Conservation (phyloP, 2,113 vertebrate species). For the Trinectes maculatus region DNA sequence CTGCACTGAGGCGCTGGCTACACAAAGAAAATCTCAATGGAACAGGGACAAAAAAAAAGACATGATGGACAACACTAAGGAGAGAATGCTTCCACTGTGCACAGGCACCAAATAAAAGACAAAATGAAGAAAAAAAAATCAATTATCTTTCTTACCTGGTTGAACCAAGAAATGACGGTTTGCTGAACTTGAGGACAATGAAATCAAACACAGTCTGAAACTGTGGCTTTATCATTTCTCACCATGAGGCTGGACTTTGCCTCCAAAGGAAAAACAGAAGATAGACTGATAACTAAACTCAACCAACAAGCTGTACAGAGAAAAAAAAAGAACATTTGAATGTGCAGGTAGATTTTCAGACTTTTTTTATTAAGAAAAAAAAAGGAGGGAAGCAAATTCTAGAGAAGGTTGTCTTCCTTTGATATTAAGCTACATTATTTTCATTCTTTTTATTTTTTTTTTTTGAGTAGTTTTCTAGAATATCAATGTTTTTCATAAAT, state of each 20-base stretch:
- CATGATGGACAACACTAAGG: constrained; percentile 61
- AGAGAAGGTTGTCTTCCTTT: constrained; percentile 88
- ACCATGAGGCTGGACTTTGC: constrained; percentile 80
- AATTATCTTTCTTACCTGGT: constrained; percentile 84
- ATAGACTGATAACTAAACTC: constrained; percentile 69
- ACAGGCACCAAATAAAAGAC: constrained; percentile 90
- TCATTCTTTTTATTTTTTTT: constrained; percentile 85
- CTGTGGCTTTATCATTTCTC: constrained; percentile 85
- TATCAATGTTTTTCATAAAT: constrained; percentile 94
- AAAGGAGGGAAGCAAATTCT: constrained; percentile 77
- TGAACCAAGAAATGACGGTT: constrained; percentile 74
- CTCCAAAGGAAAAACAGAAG: constrained; percentile 64
- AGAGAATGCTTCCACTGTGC: constrained; percentile 93
- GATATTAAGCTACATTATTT: constrained; percentile 91
- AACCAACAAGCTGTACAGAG: constrained; percentile 82
- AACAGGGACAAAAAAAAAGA: constrained; percentile 41
- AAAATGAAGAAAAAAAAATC: constrained; percentile 76
- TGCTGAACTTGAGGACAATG: constrained; percentile 79
- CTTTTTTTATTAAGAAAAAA: constrained; percentile 69
- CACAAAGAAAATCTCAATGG: constrained; percentile 48
- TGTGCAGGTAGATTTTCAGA: constrained; percentile 89
- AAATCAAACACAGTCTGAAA: constrained; percentile 86
- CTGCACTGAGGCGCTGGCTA: constrained; percentile 82
- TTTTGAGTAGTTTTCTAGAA: constrained; percentile 89
- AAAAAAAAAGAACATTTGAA: constrained; percentile 87